Evolutionary conservation across 2,113 vertebrate species (phyloP).

Genomic region (Gobiocypris rarus): DNA sequence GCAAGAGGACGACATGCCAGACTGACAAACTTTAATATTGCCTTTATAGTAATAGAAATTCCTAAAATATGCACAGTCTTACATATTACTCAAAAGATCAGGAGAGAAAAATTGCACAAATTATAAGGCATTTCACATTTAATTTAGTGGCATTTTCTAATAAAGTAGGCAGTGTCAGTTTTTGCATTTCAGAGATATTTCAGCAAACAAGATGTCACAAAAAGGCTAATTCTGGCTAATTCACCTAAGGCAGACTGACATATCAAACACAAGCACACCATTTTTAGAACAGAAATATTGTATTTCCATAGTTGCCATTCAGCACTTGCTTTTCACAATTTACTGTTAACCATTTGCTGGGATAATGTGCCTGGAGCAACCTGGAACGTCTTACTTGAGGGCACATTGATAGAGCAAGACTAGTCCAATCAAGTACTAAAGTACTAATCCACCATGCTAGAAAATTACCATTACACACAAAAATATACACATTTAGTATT

Average conservation of each 20-base stretch:
- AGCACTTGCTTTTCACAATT: slow-evolving; percentile 3
- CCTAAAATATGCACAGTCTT: neutral
- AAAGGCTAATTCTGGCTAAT: neutral
- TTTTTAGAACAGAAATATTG: neutral
- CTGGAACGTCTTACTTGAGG: neutral
- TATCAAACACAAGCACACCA: neutral
- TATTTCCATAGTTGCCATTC: slow-evolving; percentile 16
- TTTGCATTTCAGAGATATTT: slow-evolving; percentile 6
- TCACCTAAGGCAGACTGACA: neutral
- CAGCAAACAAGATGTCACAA: neutral
- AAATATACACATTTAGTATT: neutral
- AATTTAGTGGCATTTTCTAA: neutral
- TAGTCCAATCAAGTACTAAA: too few species aligned
- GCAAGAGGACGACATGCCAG: neutral
- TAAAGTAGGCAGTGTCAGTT: neutral
- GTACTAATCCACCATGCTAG: neutral
- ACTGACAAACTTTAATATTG: too few species aligned
- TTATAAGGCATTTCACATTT: neutral
- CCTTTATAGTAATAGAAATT: neutral
- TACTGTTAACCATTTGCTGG: slow-evolving; percentile 4
- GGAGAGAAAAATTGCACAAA: neutral
- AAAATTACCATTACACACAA: neutral
- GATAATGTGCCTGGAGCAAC: slow-evolving; percentile 15
- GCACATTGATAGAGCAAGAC: neutral
- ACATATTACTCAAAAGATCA: neutral